These are phyloP conservation scores for Sylvia atricapilla DNA, from an alignment of 2,113 vertebrate genomes.

Conservation along the genomic window DNA sequence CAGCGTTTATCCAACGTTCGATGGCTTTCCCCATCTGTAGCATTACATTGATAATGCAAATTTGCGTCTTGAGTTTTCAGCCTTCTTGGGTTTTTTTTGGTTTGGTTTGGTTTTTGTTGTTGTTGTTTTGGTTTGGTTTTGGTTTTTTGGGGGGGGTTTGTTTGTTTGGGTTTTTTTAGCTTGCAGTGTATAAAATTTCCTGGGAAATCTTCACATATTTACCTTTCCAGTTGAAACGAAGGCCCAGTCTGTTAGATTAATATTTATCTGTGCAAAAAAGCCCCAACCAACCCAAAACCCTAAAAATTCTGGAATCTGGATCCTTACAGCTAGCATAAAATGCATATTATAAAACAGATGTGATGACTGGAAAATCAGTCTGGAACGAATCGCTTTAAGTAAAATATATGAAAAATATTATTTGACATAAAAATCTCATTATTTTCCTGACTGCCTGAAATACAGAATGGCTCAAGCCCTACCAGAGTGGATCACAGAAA, in stretches of 20 bases:
- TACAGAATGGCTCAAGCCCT: background rate
- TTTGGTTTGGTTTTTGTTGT: background rate
- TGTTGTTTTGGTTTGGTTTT: too few species aligned
- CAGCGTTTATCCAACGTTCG: background rate
- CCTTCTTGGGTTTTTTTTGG: background rate
- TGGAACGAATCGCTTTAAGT: background rate
- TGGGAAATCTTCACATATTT: background rate
- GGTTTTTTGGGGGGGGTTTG: too few species aligned
- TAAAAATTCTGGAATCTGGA: background rate
- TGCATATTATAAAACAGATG: background rate
- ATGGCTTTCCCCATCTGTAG: background rate
- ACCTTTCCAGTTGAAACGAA: background rate
- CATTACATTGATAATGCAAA: fast-evolving
- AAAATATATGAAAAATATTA: background rate
- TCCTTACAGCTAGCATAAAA: background rate
- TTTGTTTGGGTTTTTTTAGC: background rate
- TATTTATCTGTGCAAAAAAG: background rate
- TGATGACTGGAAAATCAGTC: fast-evolving
- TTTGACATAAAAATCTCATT: slow-evolving; percentile 15
- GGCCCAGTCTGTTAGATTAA: background rate
- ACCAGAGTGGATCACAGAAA: background rate
- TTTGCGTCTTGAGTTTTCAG: background rate
- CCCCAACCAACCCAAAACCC: background rate
- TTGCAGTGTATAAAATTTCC: background rate
- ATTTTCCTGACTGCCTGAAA: background rate